A percentile compares a stretch with the other conserved stretches of the same genome.
These are phyloP conservation scores for Dysmachus trigonus DNA, from an alignment of 2,888 invertebrate species.

Conservation along the genomic window DNA sequence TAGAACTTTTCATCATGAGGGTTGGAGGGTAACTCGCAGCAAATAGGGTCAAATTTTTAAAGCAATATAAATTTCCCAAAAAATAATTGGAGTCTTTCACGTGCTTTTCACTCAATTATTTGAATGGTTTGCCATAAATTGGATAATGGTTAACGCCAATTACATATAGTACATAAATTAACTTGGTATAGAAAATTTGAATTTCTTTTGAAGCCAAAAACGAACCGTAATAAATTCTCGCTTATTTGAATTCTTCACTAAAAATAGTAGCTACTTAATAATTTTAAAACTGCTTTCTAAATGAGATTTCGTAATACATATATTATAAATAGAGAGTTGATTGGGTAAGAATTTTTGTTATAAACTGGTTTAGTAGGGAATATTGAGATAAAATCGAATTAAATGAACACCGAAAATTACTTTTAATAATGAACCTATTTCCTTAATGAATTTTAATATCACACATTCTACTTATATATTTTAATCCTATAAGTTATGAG, in stretches of 20 bases:
- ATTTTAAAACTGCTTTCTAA: background rate
- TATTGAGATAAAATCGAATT: no score
- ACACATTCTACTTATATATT: no score
- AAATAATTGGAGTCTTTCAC: background rate
- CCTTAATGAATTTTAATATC: no score
- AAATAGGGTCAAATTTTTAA: background rate
- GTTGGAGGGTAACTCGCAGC: background rate
- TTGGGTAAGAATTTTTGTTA: no score
- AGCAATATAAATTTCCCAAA: background rate
- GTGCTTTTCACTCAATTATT: background rate
- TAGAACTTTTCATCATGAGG: background rate
- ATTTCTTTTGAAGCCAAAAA: background rate
- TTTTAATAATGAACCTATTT: no score
- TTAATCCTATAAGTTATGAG: no score
- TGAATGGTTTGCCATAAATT: background rate
- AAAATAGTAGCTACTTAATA: background rate
- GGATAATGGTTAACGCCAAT: background rate
- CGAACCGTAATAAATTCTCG: background rate
- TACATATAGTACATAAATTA: no score
- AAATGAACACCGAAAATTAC: no score
- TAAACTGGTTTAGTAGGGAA: no score
- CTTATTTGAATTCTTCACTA: background rate
- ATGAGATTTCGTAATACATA: no score
- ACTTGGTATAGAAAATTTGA: no score
- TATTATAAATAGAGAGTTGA: no score